phyloP scores from a whole-genome alignment of 2,888 invertebrate genomes.

The Sisyra nigra region DNA sequence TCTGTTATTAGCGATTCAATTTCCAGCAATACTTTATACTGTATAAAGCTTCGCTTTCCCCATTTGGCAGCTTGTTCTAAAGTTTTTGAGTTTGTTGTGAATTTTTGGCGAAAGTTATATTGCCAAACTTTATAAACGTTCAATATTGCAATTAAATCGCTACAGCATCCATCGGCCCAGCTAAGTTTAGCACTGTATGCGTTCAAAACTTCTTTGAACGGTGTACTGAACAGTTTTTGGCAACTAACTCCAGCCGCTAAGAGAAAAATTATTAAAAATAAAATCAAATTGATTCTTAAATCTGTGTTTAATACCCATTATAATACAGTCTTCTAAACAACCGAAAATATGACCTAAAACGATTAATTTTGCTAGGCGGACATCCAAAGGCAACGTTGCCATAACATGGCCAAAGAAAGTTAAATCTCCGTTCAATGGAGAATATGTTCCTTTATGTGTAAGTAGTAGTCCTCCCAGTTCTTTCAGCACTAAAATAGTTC shows the following conservation, averaged over 20 bases:
- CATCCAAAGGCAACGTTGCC: constrained; percentile 68
- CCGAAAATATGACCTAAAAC: constrained; percentile 76
- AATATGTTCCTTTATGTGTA: constrained; percentile 33
- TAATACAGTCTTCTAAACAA: constrained; percentile 64
- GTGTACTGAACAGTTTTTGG: constrained; percentile 62
- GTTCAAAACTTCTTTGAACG: constrained; percentile 49
- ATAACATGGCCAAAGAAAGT: constrained; percentile 75
- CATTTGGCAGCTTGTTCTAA: constrained; percentile 29
- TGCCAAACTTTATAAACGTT: constrained; percentile 67
- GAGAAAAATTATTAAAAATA: constrained; percentile 5
- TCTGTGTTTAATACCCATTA: constrained; percentile 43
- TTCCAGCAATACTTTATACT: constrained; percentile 54
- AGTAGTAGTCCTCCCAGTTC: constrained; percentile 69
- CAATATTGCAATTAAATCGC: constrained; percentile 69
- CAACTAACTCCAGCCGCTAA: constrained; percentile 68
- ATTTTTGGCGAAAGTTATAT: constrained; percentile 37
- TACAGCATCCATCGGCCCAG: constrained; percentile 70
- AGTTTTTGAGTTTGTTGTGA: constrained; percentile 28
- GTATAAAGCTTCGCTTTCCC: constrained; percentile 54
- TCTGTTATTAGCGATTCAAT: constrained; percentile 57
- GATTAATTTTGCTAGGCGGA: constrained; percentile 67
- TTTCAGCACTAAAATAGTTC: constrained; percentile 71
- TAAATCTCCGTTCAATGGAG: constrained; percentile 62
- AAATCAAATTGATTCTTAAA: not conserved
- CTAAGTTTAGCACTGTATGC: constrained; percentile 59